Evolutionary conservation across 2,113 vertebrate genomes (phyloP).

Genomic region (Microtus oregoni): DNA sequence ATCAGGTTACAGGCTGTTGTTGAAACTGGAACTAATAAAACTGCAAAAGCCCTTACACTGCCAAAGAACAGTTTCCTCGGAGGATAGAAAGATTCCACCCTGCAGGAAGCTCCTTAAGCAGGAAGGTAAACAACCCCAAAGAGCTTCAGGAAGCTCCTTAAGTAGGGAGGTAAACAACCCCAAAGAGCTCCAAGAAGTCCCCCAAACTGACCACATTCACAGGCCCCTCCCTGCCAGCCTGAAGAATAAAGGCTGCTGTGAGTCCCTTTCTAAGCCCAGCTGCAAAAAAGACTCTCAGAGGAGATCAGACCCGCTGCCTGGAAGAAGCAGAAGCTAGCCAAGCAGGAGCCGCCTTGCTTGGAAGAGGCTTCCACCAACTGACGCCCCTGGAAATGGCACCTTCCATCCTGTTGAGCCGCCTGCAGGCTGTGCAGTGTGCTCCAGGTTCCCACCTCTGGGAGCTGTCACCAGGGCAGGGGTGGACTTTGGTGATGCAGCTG

Average conservation of each 20-base stretch:
- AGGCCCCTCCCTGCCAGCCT: not conserved
- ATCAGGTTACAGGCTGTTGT: not conserved
- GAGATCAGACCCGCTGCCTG: not conserved
- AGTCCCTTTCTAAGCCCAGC: not conserved
- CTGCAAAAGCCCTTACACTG: not conserved
- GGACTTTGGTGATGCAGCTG: not conserved
- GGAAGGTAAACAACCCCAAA: not conserved
- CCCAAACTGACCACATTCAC: not conserved
- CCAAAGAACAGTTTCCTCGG: not conserved
- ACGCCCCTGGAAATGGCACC: not conserved
- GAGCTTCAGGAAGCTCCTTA: not conserved
- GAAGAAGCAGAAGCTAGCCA: not conserved
- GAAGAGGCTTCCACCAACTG: no score
- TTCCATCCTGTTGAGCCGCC: not conserved
- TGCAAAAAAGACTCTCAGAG: not conserved
- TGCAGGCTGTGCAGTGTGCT: not conserved
- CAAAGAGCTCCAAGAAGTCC: not conserved
- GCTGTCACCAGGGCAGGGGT: not conserved
- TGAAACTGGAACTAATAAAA: not conserved
- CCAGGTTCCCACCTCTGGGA: not conserved
- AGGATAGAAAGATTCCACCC: not conserved
- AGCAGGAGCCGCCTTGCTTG: not conserved
- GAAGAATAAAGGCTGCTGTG: not conserved
- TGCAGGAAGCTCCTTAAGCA: not conserved
- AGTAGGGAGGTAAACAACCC: not conserved